These are phyloP conservation scores for Muntiacus reevesi DNA, from an alignment of 2,113 vertebrate genomes.

Conservation along the genomic window DNA sequence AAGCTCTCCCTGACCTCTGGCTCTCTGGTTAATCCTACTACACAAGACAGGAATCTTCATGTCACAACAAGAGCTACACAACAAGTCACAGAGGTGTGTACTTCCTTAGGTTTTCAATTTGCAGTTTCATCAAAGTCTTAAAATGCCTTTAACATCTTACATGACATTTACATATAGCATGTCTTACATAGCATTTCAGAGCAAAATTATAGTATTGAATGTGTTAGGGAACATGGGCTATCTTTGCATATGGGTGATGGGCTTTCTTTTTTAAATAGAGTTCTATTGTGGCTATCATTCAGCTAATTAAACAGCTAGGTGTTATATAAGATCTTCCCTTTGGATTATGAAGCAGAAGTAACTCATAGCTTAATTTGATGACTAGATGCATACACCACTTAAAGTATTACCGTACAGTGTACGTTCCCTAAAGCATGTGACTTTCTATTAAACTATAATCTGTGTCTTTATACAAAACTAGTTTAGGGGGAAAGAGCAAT, in stretches of 20 bases:
- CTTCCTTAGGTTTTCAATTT: background rate
- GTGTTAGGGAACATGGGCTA: background rate
- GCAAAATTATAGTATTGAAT: background rate
- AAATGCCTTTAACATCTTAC: background rate
- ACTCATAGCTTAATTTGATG: conserved; percentile 23
- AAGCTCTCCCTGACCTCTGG: background rate
- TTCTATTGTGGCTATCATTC: background rate
- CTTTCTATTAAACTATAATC: background rate
- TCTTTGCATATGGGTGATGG: background rate
- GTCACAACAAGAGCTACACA: conserved; percentile 59
- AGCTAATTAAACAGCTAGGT: background rate
- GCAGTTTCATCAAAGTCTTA: background rate
- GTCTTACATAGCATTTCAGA: background rate
- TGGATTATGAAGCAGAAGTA: background rate
- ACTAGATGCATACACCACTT: background rate
- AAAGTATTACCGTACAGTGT: background rate
- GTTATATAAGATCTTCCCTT: background rate
- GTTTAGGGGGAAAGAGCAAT: background rate
- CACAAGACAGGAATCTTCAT: conserved; percentile 58
- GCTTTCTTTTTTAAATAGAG: background rate
- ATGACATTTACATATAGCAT: background rate
- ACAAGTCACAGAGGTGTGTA: conserved; percentile 71
- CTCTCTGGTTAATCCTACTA: background rate
- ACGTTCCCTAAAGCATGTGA: background rate
- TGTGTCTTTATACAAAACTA: background rate